Base-by-base conservation (phyloP, 2,797 vertebrate species). In the Melanotaenia trifasciata region DNA sequence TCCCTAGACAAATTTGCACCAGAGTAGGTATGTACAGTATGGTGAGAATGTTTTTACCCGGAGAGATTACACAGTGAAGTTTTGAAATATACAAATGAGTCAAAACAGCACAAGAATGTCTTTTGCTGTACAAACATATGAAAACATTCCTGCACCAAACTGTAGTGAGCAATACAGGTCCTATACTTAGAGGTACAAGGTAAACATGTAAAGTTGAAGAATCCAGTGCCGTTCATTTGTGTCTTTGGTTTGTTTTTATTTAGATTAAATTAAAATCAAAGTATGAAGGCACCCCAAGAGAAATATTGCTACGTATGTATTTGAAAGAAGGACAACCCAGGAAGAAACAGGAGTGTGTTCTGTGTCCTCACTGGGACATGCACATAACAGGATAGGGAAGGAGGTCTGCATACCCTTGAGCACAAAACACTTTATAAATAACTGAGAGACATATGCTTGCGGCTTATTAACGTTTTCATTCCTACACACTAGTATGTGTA, bases 351-450 rank as follows among this genome's bases (percentile, higher is more conserved):
- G 53, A 59, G 64, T 68, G 67, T 72, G 50, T 66, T 64, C 24
- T 3, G 66, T 77, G 70, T 86, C 78, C 79, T 84, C 64, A 45
- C 43, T 76, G 83, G 61, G 76, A 76, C 73, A 72, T 16, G 59
- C 53, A 69, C 6, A 87, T 90, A 93, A 92, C 64, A 70, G 56
- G 89, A 92, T 90, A 86, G 65, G 72, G 72, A 81, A 79, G 74
- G 70, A 73, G 86, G 43, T 86, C 74, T 81, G 78, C 67, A 81
- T 92, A 92, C 90, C 90, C 81, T 84, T 90, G 87, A 91, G 90
- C 89, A 92, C 90, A 93, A 92, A 94, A 89, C 87, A 88, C 89
- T 90, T 92, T 93, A 94, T 94, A 93, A 94, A 94, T 93, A 94
- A 94, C 92, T 83, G 70, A 87, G 88, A 85, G 89, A 89, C 87